Conservation (phyloP, 2,797 vertebrate genomes). For the Bradypodion pumilum region DNA sequence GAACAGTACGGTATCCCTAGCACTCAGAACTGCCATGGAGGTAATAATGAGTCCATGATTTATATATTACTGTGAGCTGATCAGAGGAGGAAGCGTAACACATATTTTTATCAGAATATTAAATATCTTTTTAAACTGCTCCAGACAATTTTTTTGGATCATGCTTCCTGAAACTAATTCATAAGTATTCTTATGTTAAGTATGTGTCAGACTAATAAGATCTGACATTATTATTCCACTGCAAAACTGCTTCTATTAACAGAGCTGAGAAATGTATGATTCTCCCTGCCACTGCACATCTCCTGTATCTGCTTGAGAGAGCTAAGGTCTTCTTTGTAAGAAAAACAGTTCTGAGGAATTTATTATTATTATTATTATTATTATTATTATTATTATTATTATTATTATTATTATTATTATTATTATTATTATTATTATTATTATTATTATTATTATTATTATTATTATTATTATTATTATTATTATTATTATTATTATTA, state of each 20-base stretch:
- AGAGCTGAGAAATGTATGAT: neutral
- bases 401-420: too few relatives aligned
- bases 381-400: too few relatives aligned
- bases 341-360: too few relatives aligned
- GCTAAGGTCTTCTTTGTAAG: neutral
- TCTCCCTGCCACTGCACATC: neutral
- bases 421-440: too few relatives aligned
- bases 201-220: neutral
- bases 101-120: neutral
- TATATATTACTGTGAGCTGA: slow-evolving; percentile 12
- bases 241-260: neutral
- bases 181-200: neutral
- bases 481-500: too few relatives aligned
- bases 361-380: too few relatives aligned
- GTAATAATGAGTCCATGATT: slow-evolving; percentile 1
- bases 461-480: too few relatives aligned
- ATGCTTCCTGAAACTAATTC: neutral
- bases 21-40: neutral
- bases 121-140: neutral
- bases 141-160: neutral
- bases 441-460: too few relatives aligned
- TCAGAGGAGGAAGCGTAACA: neutral
- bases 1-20: neutral
- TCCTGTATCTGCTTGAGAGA: neutral
- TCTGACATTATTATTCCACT: neutral